Conservation (phyloP, 2,888 invertebrate species). For the Harpalus rufipes region DNA sequence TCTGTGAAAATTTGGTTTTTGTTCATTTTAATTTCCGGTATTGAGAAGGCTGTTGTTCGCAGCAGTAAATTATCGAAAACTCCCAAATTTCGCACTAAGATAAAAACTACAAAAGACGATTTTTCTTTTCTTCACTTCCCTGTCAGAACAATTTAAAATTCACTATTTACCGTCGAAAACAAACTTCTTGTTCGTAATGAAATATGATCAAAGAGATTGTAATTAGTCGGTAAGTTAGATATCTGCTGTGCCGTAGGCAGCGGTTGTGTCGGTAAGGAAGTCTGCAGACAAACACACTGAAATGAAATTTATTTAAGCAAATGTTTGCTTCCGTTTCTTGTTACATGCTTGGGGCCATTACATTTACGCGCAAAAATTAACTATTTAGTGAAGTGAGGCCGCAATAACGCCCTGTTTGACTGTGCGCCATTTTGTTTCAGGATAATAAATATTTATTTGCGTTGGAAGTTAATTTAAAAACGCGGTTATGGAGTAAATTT, state of each 20-base stretch:
- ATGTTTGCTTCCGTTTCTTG: conserved; percentile 55
- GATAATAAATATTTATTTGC: conserved; percentile 40
- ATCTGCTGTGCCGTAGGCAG: conserved; percentile 21
- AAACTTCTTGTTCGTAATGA: conserved; percentile 37
- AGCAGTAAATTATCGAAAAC: background rate
- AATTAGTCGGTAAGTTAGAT: conserved; percentile 58
- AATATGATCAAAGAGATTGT: conserved; percentile 53
- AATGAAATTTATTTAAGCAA: conserved; percentile 59
- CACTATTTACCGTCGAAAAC: conserved; percentile 45
- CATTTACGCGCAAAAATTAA: conserved; percentile 56
- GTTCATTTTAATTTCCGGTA: conserved; percentile 32
- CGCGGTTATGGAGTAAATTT: conserved; percentile 2
- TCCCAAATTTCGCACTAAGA: conserved; percentile 4
- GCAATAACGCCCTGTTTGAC: conserved; percentile 8
- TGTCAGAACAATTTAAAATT: conserved; percentile 48
- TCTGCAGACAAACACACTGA: conserved; percentile 51
- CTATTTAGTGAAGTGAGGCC: conserved; percentile 42
- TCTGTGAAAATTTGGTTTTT: background rate
- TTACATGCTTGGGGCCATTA: conserved; percentile 43
- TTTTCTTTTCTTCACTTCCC: conserved; percentile 7
- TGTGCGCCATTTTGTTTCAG: conserved; percentile 30
- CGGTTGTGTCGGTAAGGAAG: conserved; percentile 34
- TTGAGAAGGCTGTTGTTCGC: background rate
- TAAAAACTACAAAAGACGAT: conserved; percentile 10
- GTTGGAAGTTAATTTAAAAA: conserved; percentile 23